Conservation (phyloP, 2,113 vertebrate genomes). For the Sapajus apella region DNA sequence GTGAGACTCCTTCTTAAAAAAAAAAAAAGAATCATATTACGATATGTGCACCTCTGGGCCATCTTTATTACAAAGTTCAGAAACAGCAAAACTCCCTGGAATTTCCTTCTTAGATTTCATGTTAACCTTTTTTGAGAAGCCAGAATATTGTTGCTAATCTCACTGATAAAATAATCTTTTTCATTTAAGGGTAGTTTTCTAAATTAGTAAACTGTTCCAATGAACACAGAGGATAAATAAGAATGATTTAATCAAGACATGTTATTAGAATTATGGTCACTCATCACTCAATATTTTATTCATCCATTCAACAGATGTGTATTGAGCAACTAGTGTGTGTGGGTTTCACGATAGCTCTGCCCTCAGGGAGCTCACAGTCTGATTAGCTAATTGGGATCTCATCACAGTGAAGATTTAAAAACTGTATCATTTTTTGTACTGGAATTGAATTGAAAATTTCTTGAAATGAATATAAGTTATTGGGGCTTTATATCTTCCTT, state of each 20-base stretch:
- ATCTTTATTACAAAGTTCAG: background rate
- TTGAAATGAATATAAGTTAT: background rate
- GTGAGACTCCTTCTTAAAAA: background rate
- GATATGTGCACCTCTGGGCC: background rate
- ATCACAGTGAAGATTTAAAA: background rate
- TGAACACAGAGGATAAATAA: background rate
- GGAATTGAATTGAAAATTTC: background rate
- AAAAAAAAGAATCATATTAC: background rate
- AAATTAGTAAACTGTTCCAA: background rate
- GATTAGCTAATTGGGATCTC: background rate
- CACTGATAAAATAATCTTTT: background rate
- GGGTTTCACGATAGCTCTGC: background rate
- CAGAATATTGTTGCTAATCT: background rate
- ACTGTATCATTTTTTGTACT: background rate
- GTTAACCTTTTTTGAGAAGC: background rate
- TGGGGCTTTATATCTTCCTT: background rate
- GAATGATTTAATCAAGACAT: conserved; percentile 29
- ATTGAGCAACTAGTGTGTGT: background rate
- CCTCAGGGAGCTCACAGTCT: background rate
- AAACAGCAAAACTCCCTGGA: background rate
- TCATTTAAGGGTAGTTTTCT: background rate
- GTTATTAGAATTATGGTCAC: background rate
- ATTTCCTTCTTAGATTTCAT: background rate
- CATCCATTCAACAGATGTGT: background rate
- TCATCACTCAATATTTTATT: background rate